phyloP scores from a whole-genome alignment of 1,140 invertebrate species.

The Lepidurus couesii region DNA sequence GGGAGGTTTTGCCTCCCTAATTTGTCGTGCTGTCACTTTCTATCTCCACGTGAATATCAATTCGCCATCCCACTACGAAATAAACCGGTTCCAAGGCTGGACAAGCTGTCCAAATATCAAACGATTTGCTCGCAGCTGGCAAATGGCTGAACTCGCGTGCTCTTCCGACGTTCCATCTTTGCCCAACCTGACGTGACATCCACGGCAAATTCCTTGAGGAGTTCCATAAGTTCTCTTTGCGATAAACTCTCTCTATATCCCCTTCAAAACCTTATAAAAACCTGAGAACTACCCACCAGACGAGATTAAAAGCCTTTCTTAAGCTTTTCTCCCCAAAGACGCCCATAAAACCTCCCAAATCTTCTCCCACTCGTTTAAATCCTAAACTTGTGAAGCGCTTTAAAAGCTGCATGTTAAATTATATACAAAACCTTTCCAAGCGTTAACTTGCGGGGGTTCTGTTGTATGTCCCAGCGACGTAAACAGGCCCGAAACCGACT shows the following conservation, averaged over 20 bases:
- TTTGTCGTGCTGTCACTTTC: neutral
- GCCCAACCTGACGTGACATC: too few species aligned
- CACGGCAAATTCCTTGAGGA: too few species aligned
- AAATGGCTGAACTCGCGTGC: too few species aligned
- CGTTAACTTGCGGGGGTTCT: slow-evolving; percentile 13
- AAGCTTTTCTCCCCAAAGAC: neutral
- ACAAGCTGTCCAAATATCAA: too few species aligned
- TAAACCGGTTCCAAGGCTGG: too few species aligned
- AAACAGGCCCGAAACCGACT: neutral
- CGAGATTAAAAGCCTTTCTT: too few species aligned
- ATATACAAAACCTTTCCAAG: neutral
- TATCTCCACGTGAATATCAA: neutral
- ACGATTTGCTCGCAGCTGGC: too few species aligned
- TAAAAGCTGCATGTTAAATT: neutral
- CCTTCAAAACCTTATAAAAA: too few species aligned
- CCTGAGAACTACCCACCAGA: too few species aligned
- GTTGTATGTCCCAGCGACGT: neutral
- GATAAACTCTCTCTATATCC: too few species aligned
- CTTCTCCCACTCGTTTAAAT: neutral
- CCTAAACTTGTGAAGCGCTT: neutral
- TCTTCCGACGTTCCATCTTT: too few species aligned
- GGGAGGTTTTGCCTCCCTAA: neutral
- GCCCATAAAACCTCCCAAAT: neutral
- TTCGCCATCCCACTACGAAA: neutral
- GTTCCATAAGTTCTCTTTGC: too few species aligned